phyloP scores from a whole-genome alignment of 2,113 vertebrate genomes.

The Oryzias celebensis region DNA sequence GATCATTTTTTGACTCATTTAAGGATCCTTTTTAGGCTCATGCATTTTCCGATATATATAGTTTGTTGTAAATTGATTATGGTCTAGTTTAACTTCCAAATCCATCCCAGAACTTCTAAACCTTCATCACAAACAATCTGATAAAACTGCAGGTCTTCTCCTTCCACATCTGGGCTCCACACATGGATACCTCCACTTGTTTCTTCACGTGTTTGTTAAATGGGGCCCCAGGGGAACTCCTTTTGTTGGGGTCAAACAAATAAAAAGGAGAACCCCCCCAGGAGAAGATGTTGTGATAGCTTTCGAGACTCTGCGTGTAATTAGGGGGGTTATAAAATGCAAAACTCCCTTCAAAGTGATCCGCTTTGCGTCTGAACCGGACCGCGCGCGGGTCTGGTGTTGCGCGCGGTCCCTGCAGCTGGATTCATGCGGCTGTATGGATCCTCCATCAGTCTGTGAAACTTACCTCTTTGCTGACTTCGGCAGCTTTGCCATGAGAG shows the following conservation, averaged over 20 bases:
- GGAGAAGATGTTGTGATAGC: background rate
- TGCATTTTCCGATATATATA: too few relatives aligned
- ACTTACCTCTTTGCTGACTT: slow-evolving; percentile 81
- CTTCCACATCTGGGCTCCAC: background rate
- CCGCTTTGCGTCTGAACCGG: too few relatives aligned
- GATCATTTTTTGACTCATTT: too few relatives aligned
- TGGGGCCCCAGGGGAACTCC: background rate
- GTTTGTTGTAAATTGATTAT: too few relatives aligned
- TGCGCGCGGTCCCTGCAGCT: too few relatives aligned
- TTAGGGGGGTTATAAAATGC: background rate
- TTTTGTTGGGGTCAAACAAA: background rate
- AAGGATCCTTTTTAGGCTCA: too few relatives aligned
- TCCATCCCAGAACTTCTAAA: too few relatives aligned
- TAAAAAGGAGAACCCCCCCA: background rate
- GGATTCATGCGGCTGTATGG: slow-evolving; percentile 5
- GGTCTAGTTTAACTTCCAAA: too few relatives aligned
- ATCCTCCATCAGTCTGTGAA: slow-evolving; percentile 11
- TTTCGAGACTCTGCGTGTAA: background rate
- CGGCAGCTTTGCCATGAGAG: slow-evolving; percentile 72
- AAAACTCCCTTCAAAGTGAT: too few relatives aligned
- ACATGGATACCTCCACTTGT: background rate
- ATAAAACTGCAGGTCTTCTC: background rate
- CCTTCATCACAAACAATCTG: too few relatives aligned
- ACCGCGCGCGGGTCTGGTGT: too few relatives aligned
- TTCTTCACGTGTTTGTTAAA: background rate